These are phyloP conservation scores for Cephonodes hylas DNA, from an alignment of 2,888 invertebrate species.

Conservation along the genomic window DNA sequence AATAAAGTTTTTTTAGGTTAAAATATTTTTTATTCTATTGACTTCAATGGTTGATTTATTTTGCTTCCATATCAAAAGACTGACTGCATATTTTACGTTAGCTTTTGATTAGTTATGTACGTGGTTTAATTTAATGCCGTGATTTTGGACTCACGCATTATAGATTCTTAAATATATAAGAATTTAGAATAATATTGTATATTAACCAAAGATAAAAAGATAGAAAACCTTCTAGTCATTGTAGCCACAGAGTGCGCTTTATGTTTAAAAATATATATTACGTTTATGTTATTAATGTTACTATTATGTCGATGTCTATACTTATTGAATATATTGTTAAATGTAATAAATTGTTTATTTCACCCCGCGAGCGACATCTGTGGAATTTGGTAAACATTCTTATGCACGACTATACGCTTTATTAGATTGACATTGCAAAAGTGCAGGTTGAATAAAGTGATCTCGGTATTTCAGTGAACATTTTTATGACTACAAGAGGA, in stretches of 20 bases:
- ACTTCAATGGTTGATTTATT: too few species aligned
- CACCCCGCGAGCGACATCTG: not conserved
- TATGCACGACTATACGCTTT: not conserved
- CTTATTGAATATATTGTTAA: not conserved
- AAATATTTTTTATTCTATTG: too few species aligned
- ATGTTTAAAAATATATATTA: not conserved
- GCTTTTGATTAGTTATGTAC: too few species aligned
- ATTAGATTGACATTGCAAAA: not conserved
- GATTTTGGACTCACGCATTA: too few species aligned
- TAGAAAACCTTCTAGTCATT: not conserved
- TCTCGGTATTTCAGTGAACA: constrained; percentile 65
- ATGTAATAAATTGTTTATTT: not conserved
- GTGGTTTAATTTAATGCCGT: too few species aligned
- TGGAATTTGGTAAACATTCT: not conserved
- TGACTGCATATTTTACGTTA: too few species aligned
- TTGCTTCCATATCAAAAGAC: too few species aligned
- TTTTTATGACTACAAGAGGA: constrained; percentile 74
- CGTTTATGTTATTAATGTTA: not conserved
- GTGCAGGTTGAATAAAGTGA: not conserved
- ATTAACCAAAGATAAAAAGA: not conserved
- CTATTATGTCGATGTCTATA: not conserved
- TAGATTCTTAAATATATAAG: too few species aligned
- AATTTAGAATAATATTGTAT: too few species aligned
- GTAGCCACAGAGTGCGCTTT: not conserved
- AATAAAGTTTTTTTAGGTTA: too few species aligned